Percentiles rank a stretch among this genome's conserved stretches.
Evolutionary conservation across 2,113 vertebrate genomes (phyloP).

Genomic region (Phrynocephalus versicolor): DNA sequence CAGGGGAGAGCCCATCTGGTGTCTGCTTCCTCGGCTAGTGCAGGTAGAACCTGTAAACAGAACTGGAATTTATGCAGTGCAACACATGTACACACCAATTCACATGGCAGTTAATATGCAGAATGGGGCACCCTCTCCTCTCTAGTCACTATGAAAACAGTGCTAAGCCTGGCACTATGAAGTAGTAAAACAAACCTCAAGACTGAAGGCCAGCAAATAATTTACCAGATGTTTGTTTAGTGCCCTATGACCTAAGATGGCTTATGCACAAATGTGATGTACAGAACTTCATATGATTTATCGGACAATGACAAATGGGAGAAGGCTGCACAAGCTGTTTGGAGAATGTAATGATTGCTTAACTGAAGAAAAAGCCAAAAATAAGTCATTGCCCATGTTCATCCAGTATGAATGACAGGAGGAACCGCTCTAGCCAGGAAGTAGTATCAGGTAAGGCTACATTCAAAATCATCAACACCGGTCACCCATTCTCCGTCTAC

Average conservation of each 20-base stretch:
- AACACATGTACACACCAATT: background rate
- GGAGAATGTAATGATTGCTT: background rate
- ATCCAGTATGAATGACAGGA: background rate
- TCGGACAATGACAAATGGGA: background rate
- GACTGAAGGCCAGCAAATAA: background rate
- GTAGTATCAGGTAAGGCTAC: background rate
- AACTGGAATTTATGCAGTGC: background rate
- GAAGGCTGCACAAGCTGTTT: background rate
- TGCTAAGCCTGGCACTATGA: background rate
- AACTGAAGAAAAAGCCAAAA: background rate
- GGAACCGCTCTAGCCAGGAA: background rate
- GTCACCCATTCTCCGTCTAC: background rate
- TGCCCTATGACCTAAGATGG: background rate
- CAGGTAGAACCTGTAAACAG: background rate
- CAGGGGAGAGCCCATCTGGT: background rate
- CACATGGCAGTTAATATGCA: background rate
- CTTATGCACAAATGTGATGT: background rate
- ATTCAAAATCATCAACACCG: background rate
- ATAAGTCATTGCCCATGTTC: background rate
- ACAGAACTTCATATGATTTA: background rate
- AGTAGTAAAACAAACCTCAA: background rate
- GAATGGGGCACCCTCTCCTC: background rate
- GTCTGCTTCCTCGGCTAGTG: background rate
- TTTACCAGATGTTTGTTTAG: slow-evolving; percentile 2
- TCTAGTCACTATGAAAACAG: background rate